Evolutionary conservation across 2,113 vertebrate species (phyloP).

Genomic region (Trachemys scripta): DNA sequence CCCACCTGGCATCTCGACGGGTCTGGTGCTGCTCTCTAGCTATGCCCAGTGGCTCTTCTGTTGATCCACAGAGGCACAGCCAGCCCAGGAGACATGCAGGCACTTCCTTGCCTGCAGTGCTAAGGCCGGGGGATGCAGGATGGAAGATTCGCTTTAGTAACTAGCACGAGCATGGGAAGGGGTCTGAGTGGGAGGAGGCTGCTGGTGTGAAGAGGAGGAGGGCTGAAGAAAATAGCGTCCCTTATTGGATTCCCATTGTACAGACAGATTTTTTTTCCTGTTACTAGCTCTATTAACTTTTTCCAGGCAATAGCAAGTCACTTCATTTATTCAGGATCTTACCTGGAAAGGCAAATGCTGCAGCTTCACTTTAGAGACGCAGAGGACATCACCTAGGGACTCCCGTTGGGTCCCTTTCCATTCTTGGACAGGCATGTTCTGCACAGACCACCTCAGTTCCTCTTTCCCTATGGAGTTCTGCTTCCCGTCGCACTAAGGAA

Average conservation of each 20-base stretch:
- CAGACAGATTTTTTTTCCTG: not conserved
- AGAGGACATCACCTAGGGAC: conserved; percentile 85
- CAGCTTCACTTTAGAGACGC: conserved; percentile 89
- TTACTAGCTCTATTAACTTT: not conserved
- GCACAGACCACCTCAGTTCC: conserved; percentile 87
- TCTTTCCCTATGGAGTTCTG: conserved; percentile 69
- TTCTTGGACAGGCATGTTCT: conserved; percentile 85
- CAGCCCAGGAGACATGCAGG: not conserved
- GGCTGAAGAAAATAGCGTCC: not conserved
- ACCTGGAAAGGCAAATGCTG: conserved; percentile 96
- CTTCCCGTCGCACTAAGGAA: conserved; percentile 54
- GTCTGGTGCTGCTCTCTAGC: not conserved
- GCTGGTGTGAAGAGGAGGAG: not conserved
- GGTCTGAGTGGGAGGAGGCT: not conserved
- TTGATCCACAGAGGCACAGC: not conserved
- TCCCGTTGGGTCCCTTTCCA: conserved; percentile 87
- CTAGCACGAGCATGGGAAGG: accelerated
- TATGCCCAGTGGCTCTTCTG: not conserved
- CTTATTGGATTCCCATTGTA: accelerated
- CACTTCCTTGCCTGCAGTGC: not conserved
- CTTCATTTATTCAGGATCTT: not conserved
- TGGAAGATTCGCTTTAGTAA: not conserved
- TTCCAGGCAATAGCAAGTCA: not conserved
- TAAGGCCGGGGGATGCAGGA: not conserved
- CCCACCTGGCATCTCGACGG: not conserved